Evolutionary conservation across 1,140 invertebrate species (phyloP).

Genomic region (Bombus pyrosoma): DNA sequence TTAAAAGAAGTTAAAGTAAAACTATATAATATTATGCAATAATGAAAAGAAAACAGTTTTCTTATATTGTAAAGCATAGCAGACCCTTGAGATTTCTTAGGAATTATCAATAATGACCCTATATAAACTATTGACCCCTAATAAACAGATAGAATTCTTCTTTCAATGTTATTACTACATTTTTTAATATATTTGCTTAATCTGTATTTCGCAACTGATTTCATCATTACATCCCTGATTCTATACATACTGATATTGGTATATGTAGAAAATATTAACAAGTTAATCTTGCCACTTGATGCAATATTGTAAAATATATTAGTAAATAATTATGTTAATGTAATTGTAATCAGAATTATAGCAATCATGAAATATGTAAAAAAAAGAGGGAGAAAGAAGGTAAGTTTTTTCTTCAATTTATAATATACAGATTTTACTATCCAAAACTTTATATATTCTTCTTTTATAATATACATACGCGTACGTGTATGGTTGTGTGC

Average conservation of each 20-base stretch:
- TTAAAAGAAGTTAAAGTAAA: background rate
- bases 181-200: constrained; percentile 54
- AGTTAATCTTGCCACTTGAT: constrained; percentile 20
- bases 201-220: constrained; percentile 69
- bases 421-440: background rate
- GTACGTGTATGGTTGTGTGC: background rate
- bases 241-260: constrained; percentile 29
- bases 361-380: background rate
- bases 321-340: background rate
- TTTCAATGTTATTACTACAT: constrained; percentile 50
- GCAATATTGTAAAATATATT: background rate
- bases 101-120: constrained; percentile 72
- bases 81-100: constrained; percentile 69
- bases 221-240: constrained; percentile 56
- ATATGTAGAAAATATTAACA: constrained; percentile 41
- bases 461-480: background rate
- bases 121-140: constrained; percentile 77
- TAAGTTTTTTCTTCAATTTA: background rate
- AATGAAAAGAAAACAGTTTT: constrained; percentile 20
- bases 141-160: constrained; percentile 57
- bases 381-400: background rate
- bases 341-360: background rate
- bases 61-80: constrained; percentile 28
- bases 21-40: background rate
- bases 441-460: background rate